phyloP scores from a whole-genome alignment of 2,797 vertebrate genomes.

The Lutjanus argentimaculatus region DNA sequence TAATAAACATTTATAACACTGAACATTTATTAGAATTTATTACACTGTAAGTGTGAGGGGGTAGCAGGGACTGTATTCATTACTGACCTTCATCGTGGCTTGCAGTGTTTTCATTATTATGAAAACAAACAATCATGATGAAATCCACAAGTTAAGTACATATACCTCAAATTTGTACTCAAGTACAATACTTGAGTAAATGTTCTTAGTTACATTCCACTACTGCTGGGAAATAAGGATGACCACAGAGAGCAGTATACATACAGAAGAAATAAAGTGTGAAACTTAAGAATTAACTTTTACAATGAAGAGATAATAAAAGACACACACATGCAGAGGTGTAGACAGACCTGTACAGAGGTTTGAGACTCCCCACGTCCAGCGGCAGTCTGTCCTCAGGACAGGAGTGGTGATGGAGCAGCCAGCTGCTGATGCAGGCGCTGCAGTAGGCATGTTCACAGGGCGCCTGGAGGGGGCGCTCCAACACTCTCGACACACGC shows the following conservation, averaged over 20 bases:
- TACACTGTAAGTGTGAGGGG: too few relatives aligned
- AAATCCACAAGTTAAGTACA: too few relatives aligned
- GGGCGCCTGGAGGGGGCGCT: constrained; percentile 92
- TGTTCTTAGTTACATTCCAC: too few relatives aligned
- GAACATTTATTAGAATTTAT: too few relatives aligned
- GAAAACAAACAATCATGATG: too few relatives aligned
- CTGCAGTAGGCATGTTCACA: constrained; percentile 94
- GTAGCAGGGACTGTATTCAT: too few relatives aligned
- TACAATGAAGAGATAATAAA: neutral
- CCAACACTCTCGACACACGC: constrained; percentile 92
- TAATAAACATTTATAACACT: too few relatives aligned
- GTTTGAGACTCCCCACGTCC: constrained; percentile 86
- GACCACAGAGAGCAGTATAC: neutral
- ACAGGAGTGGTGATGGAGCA: constrained; percentile 91
- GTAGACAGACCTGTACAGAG: constrained; percentile 88
- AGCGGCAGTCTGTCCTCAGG: constrained; percentile 92
- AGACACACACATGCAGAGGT: neutral
- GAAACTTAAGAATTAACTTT: neutral
- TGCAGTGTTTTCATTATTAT: too few relatives aligned
- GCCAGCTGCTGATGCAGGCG: constrained; percentile 92
- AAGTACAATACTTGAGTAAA: too few relatives aligned
- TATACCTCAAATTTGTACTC: too few relatives aligned
- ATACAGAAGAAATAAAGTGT: neutral
- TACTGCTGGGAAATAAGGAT: too few relatives aligned
- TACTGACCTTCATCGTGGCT: too few relatives aligned